Evolutionary conservation across 2,888 invertebrate species (phyloP).

Genomic region (Marasmarcha lunaedactyla): DNA sequence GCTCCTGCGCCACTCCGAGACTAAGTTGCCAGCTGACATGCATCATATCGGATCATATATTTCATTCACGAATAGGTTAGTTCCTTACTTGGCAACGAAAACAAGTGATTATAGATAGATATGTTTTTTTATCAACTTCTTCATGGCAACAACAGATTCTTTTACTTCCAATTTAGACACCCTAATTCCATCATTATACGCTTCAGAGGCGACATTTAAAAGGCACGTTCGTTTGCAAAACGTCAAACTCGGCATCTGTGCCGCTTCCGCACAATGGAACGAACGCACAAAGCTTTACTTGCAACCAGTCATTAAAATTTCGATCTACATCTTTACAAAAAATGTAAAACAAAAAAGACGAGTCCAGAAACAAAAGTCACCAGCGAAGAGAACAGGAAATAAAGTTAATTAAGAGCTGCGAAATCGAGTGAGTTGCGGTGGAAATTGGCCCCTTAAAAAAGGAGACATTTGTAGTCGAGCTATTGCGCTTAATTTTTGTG

Average conservation of each 20-base stretch:
- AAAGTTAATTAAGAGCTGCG: conserved; percentile 70
- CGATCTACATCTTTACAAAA: conserved; percentile 69
- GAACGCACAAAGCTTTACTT: conserved; percentile 46
- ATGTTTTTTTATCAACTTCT: too few relatives aligned
- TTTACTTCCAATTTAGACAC: not conserved
- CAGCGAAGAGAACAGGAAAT: conserved; percentile 66
- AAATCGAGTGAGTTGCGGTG: conserved; percentile 70
- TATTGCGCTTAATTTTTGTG: conserved; percentile 70
- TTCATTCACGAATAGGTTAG: too few relatives aligned
- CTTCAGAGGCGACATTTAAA: conserved; percentile 31
- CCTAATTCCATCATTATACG: conserved; percentile 29
- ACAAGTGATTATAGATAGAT: too few relatives aligned
- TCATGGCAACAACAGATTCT: too few relatives aligned
- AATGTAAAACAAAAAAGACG: conserved; percentile 59
- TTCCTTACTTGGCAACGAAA: too few relatives aligned
- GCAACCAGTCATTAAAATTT: conserved; percentile 66
- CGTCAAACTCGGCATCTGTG: conserved; percentile 44
- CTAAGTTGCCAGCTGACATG: too few relatives aligned
- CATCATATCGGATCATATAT: too few relatives aligned
- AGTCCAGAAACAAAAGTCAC: conserved; percentile 63
- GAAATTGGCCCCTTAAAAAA: conserved; percentile 68
- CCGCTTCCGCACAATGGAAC: conserved; percentile 14
- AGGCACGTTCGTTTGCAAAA: conserved; percentile 40
- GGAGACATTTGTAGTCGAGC: conserved; percentile 66
- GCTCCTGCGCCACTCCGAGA: conserved; percentile 19